Conservation (phyloP, 2,797 vertebrate species). For the Sebastes goodei region DNA sequence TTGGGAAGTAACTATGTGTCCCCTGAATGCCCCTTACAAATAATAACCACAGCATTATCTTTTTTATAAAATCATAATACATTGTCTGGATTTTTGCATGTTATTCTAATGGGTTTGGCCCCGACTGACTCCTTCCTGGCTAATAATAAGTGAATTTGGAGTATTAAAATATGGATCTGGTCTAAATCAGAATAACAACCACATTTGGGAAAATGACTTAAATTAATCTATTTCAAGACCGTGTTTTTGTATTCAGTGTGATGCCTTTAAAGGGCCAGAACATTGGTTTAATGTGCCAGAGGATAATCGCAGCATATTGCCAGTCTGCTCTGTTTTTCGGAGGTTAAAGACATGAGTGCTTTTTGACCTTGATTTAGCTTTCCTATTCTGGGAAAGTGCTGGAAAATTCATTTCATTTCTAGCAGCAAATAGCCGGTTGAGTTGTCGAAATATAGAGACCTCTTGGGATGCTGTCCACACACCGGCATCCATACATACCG, state of each 20-base stretch:
- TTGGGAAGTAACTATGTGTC: background rate
- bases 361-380: conserved; percentile 49
- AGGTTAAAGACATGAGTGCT: conserved; percentile 27
- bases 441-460: conserved; percentile 5
- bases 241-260: conserved; percentile 34
- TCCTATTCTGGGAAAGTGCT: conserved; percentile 39
- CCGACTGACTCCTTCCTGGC: conserved; percentile 3
- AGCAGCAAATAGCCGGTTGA: conserved; percentile 22
- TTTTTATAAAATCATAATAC: background rate
- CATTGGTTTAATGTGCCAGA: conserved; percentile 40
- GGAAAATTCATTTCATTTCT: conserved; percentile 20
- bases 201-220: conserved; percentile 39
- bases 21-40: conserved; percentile 1
- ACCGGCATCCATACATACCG: conserved; percentile 7
- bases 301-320: conserved; percentile 45
- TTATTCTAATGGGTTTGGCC: conserved; percentile 27
- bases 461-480: conserved; percentile 13
- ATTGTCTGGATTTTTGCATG: conserved; percentile 1
- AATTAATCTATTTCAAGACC: conserved; percentile 45
- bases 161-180: conserved; percentile 41
- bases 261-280: conserved; percentile 43
- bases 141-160: conserved; percentile 31
- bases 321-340: conserved; percentile 18
- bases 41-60: background rate
- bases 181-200: conserved; percentile 39